Evolutionary conservation across 2,888 invertebrate genomes (phyloP).

Genomic region (Metallyticus violacea): DNA sequence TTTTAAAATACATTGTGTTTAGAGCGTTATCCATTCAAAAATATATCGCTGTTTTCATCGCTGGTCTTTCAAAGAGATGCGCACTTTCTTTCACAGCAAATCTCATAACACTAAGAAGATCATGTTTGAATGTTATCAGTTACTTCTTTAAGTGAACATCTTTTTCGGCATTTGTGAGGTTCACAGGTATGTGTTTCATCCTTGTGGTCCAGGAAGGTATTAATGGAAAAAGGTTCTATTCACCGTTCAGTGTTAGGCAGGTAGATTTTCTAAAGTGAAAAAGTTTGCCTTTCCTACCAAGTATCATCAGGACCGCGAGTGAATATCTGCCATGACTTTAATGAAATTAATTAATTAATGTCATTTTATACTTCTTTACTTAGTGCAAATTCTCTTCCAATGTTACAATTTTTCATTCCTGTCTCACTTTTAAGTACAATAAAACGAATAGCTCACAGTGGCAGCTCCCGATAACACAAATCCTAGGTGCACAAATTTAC

Average conservation of each 20-base stretch:
- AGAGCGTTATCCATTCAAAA: neutral
- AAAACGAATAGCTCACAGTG: too few relatives aligned
- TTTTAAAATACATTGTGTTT: neutral
- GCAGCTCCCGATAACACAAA: too few relatives aligned
- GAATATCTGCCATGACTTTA: too few relatives aligned
- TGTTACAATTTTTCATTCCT: too few relatives aligned
- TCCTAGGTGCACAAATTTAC: too few relatives aligned
- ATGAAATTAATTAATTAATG: too few relatives aligned
- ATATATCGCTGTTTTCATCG: neutral
- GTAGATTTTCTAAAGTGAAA: too few relatives aligned
- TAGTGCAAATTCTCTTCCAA: too few relatives aligned
- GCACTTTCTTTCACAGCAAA: neutral
- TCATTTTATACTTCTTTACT: too few relatives aligned
- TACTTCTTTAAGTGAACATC: neutral
- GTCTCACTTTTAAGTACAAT: too few relatives aligned
- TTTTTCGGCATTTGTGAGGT: neutral
- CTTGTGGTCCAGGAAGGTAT: neutral
- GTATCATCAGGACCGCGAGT: too few relatives aligned
- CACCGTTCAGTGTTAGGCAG: neutral
- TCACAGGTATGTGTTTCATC: neutral
- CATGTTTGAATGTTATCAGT: neutral
- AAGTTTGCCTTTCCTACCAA: too few relatives aligned
- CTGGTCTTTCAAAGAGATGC: neutral
- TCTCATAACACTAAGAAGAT: neutral
- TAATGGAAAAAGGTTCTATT: neutral